Base-by-base conservation (phyloP, 2,113 vertebrate genomes). In the Gnathonemus longibarbis region DNA sequence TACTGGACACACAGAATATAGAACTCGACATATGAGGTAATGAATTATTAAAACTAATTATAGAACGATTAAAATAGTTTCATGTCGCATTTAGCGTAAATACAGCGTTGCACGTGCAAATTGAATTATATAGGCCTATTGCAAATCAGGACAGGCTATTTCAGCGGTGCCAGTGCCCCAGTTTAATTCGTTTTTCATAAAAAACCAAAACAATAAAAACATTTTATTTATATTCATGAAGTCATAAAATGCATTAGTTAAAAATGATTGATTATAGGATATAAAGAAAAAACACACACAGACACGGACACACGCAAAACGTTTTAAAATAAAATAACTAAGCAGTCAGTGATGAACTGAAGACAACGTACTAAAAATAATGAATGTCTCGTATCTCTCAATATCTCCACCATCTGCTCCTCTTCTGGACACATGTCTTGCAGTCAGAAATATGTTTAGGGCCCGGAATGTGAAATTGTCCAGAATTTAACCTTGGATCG, bases 401-500 rank as follows among this genome's bases (percentile, higher is more conserved):
- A 89, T 35, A 89, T 48, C 88, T 53, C 48, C 35, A 80, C 77
- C 89, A 89, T 89, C 24, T 58, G 77, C 89, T 42, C 77, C 77
- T 84, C 89, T 74, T 84, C 77, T 84, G 50, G 52, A 58, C n/a
- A 84, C 31, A 56, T 84, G 89, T 17, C 49, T 62, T 56, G 11
- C 52, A 52, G 48, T 77, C 86, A 87, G 62, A 90, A 77, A 88
- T 46, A 80, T 90, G 86, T 58, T 84, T 86, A 42, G 31, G 52
- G 53, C 70, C n/a, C 45, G n/a, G 90, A 83, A 74, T 77, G 84
- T 90, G 91, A 92, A 88, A 90, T 66, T 87, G 89, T 91, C 89
- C 90, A 91, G 83, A 84, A 90, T 86, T 46, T 88, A 89, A 89
- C 87, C 90, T 62, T 88, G 88, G 90, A 56, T 87, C 31, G 21